These are phyloP conservation scores for Cephonodes hylas DNA, from an alignment of 2,888 invertebrate genomes.

Conservation along the genomic window DNA sequence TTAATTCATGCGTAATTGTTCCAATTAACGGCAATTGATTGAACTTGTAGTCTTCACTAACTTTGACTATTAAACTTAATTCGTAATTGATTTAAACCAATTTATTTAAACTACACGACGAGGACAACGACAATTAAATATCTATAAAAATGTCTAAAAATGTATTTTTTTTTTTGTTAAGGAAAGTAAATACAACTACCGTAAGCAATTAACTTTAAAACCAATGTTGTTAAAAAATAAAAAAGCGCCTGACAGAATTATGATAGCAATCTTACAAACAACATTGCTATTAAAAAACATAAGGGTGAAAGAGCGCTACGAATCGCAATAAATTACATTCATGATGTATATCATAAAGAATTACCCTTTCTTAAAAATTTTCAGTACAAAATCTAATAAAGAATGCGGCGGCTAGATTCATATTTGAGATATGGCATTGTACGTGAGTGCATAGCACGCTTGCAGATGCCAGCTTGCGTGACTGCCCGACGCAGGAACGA, in stretches of 20 bases:
- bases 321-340: not conserved
- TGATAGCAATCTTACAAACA: not conserved
- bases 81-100: conserved; percentile 2
- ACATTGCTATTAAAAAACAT: not conserved
- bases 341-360: not conserved
- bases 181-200: not conserved
- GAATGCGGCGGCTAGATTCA: conserved; percentile 11
- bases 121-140: too few relatives aligned
- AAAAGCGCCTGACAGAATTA: not conserved
- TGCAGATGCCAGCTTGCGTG: conserved; percentile 10
- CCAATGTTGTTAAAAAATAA: not conserved
- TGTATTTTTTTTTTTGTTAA: too few relatives aligned
- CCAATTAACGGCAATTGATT: not conserved
- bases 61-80: conserved; percentile 2
- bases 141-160: too few relatives aligned
- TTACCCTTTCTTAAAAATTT: conserved; percentile 9
- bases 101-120: not conserved
- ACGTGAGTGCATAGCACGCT: conserved; percentile 10
- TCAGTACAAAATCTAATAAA: conserved; percentile 2
- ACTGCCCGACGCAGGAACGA: not conserved
- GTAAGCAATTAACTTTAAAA: too few relatives aligned
- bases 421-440: conserved; percentile 17
- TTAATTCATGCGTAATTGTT: conserved; percentile 3
- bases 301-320: not conserved
- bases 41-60: not conserved